These are phyloP conservation scores for Frieseomelitta varia DNA, from an alignment of 1,140 invertebrate genomes.

Conservation along the genomic window DNA sequence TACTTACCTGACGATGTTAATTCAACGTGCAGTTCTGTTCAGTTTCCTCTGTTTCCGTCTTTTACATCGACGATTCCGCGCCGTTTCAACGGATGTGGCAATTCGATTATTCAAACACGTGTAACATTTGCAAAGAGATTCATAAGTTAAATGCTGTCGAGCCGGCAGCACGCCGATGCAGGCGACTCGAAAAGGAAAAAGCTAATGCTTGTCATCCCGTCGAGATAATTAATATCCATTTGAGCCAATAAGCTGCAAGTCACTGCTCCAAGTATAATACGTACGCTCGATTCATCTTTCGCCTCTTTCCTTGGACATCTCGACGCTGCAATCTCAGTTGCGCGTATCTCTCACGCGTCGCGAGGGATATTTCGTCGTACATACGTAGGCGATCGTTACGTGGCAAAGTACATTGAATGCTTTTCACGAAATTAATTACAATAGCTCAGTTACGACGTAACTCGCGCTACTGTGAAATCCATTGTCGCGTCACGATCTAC, in stretches of 20 bases:
- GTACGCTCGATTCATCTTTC: neutral
- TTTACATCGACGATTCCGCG: neutral
- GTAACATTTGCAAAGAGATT: neutral
- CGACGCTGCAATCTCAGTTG: neutral
- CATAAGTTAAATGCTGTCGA: neutral
- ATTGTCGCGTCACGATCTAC: neutral
- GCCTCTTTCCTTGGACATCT: neutral
- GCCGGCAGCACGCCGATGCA: neutral
- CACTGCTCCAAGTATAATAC: neutral
- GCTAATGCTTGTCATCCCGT: neutral
- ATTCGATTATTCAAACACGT: neutral
- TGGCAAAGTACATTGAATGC: neutral
- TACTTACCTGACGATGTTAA: neutral
- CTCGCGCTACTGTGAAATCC: neutral
- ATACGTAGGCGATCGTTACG: neutral
- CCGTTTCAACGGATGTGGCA: neutral
- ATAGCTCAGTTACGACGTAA: neutral
- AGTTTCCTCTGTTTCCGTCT: neutral
- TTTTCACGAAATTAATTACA: slow-evolving; percentile 29
- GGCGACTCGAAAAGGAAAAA: neutral
- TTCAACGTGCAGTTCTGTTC: neutral
- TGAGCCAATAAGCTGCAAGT: slow-evolving; percentile 6
- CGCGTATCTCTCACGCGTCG: neutral
- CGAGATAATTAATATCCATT: slow-evolving; percentile 29
- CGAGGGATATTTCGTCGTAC: neutral